phyloP scores from a whole-genome alignment of 2,888 invertebrate species.

The Tipula helvola region DNA sequence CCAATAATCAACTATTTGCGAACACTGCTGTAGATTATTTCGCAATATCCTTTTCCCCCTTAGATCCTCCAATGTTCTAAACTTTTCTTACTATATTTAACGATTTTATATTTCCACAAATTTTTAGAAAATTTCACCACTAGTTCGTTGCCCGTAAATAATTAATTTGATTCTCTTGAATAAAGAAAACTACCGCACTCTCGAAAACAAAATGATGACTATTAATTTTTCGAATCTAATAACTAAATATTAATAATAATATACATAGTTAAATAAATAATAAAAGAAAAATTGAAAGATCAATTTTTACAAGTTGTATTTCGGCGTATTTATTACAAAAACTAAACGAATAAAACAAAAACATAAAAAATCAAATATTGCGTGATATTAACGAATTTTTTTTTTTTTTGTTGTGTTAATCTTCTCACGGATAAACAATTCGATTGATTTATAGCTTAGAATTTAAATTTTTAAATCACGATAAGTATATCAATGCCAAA shows the following conservation, averaged over 20 bases:
- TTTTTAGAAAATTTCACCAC: background rate
- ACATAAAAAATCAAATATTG: background rate
- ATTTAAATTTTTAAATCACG: background rate
- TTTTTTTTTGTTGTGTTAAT: background rate
- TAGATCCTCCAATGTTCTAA: too few relatives aligned
- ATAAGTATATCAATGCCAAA: background rate
- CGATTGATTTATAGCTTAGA: background rate
- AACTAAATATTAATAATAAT: background rate
- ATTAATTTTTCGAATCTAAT: background rate
- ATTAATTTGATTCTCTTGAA: background rate
- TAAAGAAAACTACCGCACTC: background rate
- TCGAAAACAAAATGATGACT: background rate
- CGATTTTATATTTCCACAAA: too few relatives aligned
- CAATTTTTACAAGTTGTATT: background rate
- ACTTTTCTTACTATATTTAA: too few relatives aligned
- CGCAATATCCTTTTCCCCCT: too few relatives aligned
- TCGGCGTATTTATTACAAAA: background rate
- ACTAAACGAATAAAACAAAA: background rate
- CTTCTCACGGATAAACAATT: background rate
- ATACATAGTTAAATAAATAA: background rate
- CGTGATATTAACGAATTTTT: background rate
- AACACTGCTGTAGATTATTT: too few relatives aligned
- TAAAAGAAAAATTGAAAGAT: background rate
- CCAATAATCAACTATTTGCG: too few relatives aligned
- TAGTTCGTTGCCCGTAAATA: background rate